Percentiles rank a stretch among this genome's conserved stretches.
These are phyloP conservation scores for Xestia sexstrigata DNA, from an alignment of 2,888 invertebrate genomes.

Conservation along the genomic window DNA sequence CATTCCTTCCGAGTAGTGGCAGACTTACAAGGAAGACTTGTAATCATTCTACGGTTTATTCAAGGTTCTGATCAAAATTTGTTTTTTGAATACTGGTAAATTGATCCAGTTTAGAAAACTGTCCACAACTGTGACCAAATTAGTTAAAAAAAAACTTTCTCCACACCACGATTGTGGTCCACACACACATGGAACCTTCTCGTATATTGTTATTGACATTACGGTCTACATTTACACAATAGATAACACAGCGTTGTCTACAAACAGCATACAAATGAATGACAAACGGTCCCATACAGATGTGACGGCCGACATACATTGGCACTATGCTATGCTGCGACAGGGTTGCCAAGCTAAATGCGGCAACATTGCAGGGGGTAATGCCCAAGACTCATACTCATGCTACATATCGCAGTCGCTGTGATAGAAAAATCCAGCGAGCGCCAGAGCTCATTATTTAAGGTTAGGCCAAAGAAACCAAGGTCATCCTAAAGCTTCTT, in stretches of 20 bases:
- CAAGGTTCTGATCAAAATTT: neutral
- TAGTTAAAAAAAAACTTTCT: constrained; percentile 58
- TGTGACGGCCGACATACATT: constrained; percentile 74
- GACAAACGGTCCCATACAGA: constrained; percentile 76
- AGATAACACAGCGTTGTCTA: constrained; percentile 77
- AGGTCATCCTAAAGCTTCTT: neutral
- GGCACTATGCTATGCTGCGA: constrained; percentile 71
- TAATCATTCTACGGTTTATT: neutral
- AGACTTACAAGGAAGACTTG: constrained; percentile 8
- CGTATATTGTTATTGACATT: constrained; percentile 76
- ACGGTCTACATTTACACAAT: constrained; percentile 83
- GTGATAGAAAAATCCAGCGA: neutral
- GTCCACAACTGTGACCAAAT: neutral
- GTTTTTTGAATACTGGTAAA: neutral
- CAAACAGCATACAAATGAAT: constrained; percentile 81
- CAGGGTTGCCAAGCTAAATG: constrained; percentile 55
- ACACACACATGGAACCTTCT: constrained; percentile 46
- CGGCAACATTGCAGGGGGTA: neutral
- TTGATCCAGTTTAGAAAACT: constrained; percentile 1
- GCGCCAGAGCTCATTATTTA: neutral
- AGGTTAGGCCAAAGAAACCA: neutral
- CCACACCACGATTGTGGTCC: constrained; percentile 17
- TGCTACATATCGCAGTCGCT: neutral
- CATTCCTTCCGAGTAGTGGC: constrained; percentile 8
- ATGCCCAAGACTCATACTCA: neutral